Conservation (phyloP, 2,113 vertebrate species). For the Cheirogaleus medius region DNA sequence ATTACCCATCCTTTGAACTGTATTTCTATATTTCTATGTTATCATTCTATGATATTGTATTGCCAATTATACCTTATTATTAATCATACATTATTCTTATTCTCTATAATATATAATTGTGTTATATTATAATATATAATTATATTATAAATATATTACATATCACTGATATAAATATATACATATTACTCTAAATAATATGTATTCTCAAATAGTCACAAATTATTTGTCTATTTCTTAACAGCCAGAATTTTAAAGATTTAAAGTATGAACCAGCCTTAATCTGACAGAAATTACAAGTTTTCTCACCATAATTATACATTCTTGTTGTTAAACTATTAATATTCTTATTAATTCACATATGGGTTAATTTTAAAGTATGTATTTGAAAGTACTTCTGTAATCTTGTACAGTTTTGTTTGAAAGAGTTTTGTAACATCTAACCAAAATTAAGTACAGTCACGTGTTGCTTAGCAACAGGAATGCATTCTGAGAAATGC, state of each 20-base stretch:
- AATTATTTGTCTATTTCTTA: background rate
- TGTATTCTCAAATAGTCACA: background rate
- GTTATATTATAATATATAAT: no score
- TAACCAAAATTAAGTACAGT: background rate
- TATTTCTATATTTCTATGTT: background rate
- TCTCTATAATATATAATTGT: no score
- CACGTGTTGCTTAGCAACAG: background rate
- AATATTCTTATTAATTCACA: background rate
- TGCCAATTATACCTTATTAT: background rate
- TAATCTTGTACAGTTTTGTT: background rate
- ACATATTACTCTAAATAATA: background rate
- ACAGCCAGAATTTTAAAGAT: background rate
- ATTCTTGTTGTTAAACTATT: background rate
- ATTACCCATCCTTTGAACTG: background rate
- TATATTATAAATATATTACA: no score
- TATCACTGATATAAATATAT: background rate
- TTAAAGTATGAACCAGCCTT: background rate
- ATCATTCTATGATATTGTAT: background rate
- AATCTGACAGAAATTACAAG: background rate
- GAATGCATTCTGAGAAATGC: background rate
- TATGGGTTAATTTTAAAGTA: background rate
- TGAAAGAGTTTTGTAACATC: background rate
- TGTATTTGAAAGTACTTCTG: background rate
- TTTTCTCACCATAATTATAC: background rate
- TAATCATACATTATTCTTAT: background rate